Evolutionary conservation across 1,140 invertebrate genomes (phyloP).

Genomic region (Drosophila sturtevanti): DNA sequence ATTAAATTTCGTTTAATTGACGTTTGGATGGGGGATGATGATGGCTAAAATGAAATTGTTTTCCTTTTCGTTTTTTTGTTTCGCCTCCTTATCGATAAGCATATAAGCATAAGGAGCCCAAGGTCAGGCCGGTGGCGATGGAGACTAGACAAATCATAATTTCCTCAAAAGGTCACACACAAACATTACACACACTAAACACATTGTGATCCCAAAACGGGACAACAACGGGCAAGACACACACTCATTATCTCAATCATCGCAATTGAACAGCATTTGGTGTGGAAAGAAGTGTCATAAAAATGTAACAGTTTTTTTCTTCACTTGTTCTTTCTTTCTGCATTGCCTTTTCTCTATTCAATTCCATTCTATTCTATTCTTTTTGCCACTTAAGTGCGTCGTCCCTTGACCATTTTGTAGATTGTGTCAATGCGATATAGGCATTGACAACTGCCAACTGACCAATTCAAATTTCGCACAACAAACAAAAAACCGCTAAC

Average conservation of each 20-base stretch:
- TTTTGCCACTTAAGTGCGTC: slow-evolving; percentile 58
- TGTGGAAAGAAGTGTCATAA: slow-evolving; percentile 68
- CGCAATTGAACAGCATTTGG: slow-evolving; percentile 72
- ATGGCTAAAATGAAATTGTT: slow-evolving; percentile 16
- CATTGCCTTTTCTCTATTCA: slow-evolving; percentile 7
- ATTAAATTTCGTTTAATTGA: slow-evolving; percentile 58
- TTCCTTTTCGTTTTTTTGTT: neutral
- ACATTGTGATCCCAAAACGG: slow-evolving; percentile 50
- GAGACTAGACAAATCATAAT: slow-evolving; percentile 65
- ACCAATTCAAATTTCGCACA: slow-evolving; percentile 59
- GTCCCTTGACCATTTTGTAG: slow-evolving; percentile 67
- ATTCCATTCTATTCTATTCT: slow-evolving; percentile 31
- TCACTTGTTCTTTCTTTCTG: slow-evolving; percentile 17
- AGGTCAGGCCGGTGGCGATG: slow-evolving; percentile 9
- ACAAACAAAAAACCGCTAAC: slow-evolving; percentile 45
- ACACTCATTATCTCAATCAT: slow-evolving; percentile 78
- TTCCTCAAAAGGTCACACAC: slow-evolving; percentile 69
- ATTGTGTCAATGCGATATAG: slow-evolving; percentile 73
- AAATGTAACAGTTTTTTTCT: slow-evolving; percentile 45
- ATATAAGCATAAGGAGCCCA: neutral
- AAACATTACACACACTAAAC: slow-evolving; percentile 35
- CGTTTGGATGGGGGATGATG: neutral
- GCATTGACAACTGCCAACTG: slow-evolving; percentile 35
- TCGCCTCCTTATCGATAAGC: slow-evolving; percentile 30
- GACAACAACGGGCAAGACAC: slow-evolving; percentile 3